A percentile compares a stretch with the other conserved stretches of the same genome.
These are phyloP conservation scores for Drosophila simulans DNA, from an alignment of 1,140 invertebrate genomes.

Conservation along the genomic window DNA sequence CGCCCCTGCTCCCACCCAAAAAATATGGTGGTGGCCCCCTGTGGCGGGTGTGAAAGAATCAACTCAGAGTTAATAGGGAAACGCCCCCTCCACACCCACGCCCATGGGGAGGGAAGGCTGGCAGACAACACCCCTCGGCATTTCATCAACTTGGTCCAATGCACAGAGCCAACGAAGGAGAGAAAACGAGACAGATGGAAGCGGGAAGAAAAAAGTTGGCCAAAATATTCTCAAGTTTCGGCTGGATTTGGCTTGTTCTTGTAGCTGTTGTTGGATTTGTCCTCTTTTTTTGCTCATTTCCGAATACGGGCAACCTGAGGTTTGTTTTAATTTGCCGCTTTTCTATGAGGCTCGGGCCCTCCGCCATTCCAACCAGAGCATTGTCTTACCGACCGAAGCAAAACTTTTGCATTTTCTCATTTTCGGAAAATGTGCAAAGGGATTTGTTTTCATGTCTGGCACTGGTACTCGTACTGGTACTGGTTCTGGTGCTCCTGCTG, in stretches of 20 bases:
- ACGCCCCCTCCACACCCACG: conserved; percentile 10
- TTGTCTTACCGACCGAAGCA: conserved; percentile 69
- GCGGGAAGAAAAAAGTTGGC: conserved; percentile 33
- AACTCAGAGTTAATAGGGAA: conserved; percentile 23
- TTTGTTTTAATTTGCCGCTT: conserved; percentile 82
- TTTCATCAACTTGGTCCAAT: conserved; percentile 60
- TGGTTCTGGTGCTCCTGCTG: conserved; percentile 15
- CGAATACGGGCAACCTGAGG: conserved; percentile 81
- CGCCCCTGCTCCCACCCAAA: neutral
- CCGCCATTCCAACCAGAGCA: conserved; percentile 25
- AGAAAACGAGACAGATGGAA: neutral
- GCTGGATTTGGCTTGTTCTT: conserved; percentile 39
- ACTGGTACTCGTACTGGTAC: conserved; percentile 21
- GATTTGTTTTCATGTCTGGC: conserved; percentile 79
- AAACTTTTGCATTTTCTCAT: conserved; percentile 83
- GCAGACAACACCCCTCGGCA: conserved; percentile 39
- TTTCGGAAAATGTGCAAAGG: conserved; percentile 83
- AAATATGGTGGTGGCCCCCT: neutral
- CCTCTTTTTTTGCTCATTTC: conserved; percentile 70
- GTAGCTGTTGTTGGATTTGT: conserved; percentile 16
- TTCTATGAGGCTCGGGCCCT: conserved; percentile 57
- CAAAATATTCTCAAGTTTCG: conserved; percentile 54
- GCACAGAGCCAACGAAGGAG: conserved; percentile 24
- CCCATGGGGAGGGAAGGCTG: conserved; percentile 21
- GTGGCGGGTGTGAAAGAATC: conserved; percentile 7